Base-by-base conservation (phyloP, 2,113 vertebrate genomes). In the Cisticola juncidis region DNA sequence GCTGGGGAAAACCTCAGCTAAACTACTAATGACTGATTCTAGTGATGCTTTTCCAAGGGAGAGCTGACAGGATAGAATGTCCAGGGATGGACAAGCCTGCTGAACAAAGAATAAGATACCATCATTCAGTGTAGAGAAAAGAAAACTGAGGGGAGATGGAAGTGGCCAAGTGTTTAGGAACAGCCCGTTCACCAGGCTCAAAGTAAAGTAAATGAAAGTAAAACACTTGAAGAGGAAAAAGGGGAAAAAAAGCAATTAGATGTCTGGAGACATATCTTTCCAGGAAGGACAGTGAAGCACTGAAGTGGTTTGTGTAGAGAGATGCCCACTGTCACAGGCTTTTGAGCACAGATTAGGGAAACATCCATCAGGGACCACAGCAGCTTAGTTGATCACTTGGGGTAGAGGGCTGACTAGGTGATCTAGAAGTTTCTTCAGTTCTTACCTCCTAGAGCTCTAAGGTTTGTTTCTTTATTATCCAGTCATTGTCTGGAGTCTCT, bases 381-480 rank as follows among this genome's bases (percentile, higher is more conserved):
- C 79, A 51, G 45, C 80, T 90, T 35, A 61, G 74, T 13, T 70
- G 79, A 77, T 92, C 50, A 20, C 51, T 50, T 61, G 51, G 80
- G 33, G 44, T 54, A 54, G 50, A 88, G 35, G 38, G 10, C 60
- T 88, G 86, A 47, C 68, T 77, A 10, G 58, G 42, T 24, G 17
- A n/a, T 56, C 94, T 81, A 38, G 91, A 84, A 33, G 9, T 74
- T 93, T 92, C 47, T 91, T 54, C 38, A 68, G 70, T 54, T 65
- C 38, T 83, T 45, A 31, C n/a, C 35, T 78, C 76, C 33, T 44
- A 73, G 26, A 33, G 26, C 76, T 88, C 23, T 51, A 66, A 66
- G 38, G 61, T 78, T 96, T 88, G 51, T 88, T 95, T 91, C 79
- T 94, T 88, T 95, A 84, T 92, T 81, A 74, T 65, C 65, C 64